These are phyloP conservation scores for Luffia ferchaultella DNA, from an alignment of 2,888 invertebrate species.

Conservation along the genomic window DNA sequence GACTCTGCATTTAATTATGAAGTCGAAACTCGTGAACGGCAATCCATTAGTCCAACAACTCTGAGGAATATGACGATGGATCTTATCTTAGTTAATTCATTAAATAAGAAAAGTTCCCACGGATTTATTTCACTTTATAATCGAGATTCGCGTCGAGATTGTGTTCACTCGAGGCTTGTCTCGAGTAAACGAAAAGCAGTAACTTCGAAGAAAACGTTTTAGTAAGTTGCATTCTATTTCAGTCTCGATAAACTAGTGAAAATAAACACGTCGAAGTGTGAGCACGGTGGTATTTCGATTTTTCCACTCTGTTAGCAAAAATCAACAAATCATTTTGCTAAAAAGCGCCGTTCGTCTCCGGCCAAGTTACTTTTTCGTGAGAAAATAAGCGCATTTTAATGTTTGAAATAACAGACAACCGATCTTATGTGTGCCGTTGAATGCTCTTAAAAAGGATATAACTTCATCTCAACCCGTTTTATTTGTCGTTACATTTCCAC, in stretches of 20 bases:
- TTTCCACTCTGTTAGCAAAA: background rate
- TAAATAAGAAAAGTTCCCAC: conserved; percentile 32
- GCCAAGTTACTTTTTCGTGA: no score
- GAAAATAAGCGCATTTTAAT: no score
- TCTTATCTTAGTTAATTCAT: conserved; percentile 52
- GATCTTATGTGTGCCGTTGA: no score
- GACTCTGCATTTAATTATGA: conserved; percentile 43
- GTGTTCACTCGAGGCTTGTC: background rate
- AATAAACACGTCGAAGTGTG: background rate
- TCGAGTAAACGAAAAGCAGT: background rate
- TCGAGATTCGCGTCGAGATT: conserved; percentile 18
- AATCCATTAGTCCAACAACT: conserved; percentile 52
- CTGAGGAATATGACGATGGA: conserved; percentile 44
- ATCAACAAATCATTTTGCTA: background rate
- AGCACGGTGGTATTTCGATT: background rate
- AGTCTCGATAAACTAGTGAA: background rate
- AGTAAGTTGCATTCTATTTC: background rate
- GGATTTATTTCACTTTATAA: conserved; percentile 35
- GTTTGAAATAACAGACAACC: no score
- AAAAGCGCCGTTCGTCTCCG: no score
- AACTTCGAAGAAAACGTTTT: background rate
- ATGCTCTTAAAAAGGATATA: no score
- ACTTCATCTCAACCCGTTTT: no score
- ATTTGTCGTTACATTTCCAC: no score
- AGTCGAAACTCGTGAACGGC: conserved; percentile 38